Conservation (phyloP, 2,888 invertebrate species). For the Congeria kusceri region DNA sequence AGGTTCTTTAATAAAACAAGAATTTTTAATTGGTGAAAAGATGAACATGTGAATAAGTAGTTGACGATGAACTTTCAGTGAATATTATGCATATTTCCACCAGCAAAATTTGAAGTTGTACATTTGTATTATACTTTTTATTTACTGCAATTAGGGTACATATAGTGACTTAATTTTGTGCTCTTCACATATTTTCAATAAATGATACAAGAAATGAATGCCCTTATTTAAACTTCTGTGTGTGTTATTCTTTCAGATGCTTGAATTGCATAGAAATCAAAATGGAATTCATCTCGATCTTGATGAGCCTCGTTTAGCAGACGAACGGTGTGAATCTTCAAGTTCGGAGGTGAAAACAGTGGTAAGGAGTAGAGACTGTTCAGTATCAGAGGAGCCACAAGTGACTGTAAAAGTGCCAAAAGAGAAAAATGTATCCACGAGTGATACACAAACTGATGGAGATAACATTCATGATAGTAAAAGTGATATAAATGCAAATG, state of each 20-base stretch:
- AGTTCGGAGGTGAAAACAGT: slow-evolving; percentile 48
- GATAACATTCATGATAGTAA: slow-evolving; percentile 26
- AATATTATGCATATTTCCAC: too few species aligned
- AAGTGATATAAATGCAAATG: slow-evolving; percentile 54
- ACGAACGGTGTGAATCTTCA: slow-evolving; percentile 53
- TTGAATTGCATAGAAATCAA: slow-evolving; percentile 74
- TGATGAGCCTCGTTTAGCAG: slow-evolving; percentile 32
- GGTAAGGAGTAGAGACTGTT: slow-evolving; percentile 51
- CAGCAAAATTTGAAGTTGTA: too few species aligned
- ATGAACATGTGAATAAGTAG: too few species aligned
- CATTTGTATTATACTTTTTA: too few species aligned
- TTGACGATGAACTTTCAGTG: too few species aligned
- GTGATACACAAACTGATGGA: slow-evolving; percentile 25
- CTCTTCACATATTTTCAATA: too few species aligned
- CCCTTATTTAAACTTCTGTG: neutral
- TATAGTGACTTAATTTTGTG: too few species aligned
- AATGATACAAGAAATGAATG: neutral
- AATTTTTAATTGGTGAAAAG: too few species aligned
- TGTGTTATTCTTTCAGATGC: slow-evolving; percentile 63
- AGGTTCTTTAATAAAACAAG: too few species aligned
- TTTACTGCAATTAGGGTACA: too few species aligned
- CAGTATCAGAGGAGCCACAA: slow-evolving; percentile 53
- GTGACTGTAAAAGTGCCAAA: slow-evolving; percentile 33
- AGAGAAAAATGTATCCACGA: slow-evolving; percentile 27
- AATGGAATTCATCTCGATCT: slow-evolving; percentile 52